Evolutionary conservation across 2,113 vertebrate genomes (phyloP).

Genomic region (Oenanthe melanoleuca): DNA sequence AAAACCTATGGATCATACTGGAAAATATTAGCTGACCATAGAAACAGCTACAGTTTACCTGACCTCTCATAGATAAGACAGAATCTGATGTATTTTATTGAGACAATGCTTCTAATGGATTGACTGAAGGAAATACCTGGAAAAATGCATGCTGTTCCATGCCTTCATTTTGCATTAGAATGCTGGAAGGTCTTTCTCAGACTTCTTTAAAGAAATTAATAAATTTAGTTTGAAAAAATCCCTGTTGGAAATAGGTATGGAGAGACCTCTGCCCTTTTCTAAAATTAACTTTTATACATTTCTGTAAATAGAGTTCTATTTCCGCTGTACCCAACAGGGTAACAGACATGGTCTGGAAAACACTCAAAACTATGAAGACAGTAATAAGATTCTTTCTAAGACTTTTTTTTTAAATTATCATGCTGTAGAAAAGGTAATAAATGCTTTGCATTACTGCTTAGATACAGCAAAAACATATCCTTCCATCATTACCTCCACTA

Average conservation of each 20-base stretch:
- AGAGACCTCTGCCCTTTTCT: not conserved
- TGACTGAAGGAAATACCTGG: not conserved
- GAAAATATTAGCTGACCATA: not conserved
- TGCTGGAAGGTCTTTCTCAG: not conserved
- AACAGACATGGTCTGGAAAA: not conserved
- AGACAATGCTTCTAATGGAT: not conserved
- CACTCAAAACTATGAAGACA: not conserved
- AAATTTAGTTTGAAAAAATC: not conserved
- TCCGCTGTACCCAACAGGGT: not conserved
- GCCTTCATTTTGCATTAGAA: not conserved
- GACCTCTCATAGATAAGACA: not conserved
- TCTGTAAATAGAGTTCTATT: not conserved
- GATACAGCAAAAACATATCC: not conserved
- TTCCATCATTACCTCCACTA: not conserved
- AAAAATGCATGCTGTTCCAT: not conserved
- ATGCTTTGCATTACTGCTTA: not conserved
- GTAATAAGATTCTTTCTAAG: not conserved
- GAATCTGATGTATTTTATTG: not conserved
- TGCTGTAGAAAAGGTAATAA: not conserved
- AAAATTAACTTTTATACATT: constrained; percentile 10
- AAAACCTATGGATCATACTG: not conserved
- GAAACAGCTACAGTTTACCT: not conserved
- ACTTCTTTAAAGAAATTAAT: not conserved
- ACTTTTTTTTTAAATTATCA: not conserved
- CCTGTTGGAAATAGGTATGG: not conserved